Evolutionary conservation across 2,888 invertebrate genomes (phyloP).

Genomic region (Hedychridium roseum): DNA sequence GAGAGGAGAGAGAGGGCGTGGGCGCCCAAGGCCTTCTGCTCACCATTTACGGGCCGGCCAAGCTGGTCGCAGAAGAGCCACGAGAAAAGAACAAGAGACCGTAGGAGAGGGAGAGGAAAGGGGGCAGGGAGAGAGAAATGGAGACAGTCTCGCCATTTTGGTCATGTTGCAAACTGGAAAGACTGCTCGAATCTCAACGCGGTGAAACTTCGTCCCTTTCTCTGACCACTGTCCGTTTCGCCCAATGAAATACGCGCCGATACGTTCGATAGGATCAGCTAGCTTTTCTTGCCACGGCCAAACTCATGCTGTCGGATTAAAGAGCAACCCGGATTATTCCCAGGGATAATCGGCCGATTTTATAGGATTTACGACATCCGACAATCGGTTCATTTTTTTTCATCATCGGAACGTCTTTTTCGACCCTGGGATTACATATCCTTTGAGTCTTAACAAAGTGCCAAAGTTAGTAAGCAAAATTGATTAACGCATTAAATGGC

Average conservation of each 20-base stretch:
- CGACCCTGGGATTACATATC: too few relatives aligned
- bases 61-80: constrained; percentile 44
- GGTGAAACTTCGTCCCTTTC: constrained; percentile 4
- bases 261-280: too few relatives aligned
- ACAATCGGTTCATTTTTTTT: too few relatives aligned
- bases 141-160: constrained; percentile 20
- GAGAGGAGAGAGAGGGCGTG: constrained; percentile 48
- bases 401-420: too few relatives aligned
- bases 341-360: too few relatives aligned
- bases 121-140: constrained; percentile 8
- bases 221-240: not conserved
- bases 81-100: constrained; percentile 20
- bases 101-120: constrained; percentile 24
- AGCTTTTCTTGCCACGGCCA: too few relatives aligned
- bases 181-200: constrained; percentile 25
- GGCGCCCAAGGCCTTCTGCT: constrained; percentile 58
- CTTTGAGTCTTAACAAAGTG: too few relatives aligned
- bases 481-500: too few relatives aligned
- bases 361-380: too few relatives aligned
- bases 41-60: constrained; percentile 54
- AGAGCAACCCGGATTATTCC: too few relatives aligned
- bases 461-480: too few relatives aligned
- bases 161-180: constrained; percentile 29
- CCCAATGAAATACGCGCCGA: not conserved
- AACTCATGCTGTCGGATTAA: too few relatives aligned